Percentiles rank a stretch among this genome's conserved stretches.
These are phyloP conservation scores for Andricus curvator DNA, from an alignment of 2,888 invertebrate genomes.

Conservation along the genomic window DNA sequence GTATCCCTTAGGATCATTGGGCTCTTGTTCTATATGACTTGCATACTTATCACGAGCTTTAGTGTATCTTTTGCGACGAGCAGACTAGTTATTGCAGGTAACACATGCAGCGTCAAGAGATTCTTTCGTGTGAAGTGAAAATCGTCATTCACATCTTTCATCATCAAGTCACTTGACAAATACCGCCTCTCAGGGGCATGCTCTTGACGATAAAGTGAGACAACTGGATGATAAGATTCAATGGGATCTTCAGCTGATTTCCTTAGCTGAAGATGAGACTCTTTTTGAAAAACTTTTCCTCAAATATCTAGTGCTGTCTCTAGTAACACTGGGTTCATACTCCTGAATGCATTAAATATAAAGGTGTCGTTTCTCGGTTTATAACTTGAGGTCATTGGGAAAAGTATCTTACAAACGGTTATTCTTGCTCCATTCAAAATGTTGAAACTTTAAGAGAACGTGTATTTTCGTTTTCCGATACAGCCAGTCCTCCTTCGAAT, in stretches of 20 bases:
- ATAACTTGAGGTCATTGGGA: constrained; percentile 29
- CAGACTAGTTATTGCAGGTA: too few relatives aligned
- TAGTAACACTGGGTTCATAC: neutral
- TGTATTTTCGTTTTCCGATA: neutral
- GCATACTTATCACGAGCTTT: too few relatives aligned
- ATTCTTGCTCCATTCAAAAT: neutral
- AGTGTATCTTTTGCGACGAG: too few relatives aligned
- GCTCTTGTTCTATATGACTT: too few relatives aligned
- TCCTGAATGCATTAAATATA: neutral
- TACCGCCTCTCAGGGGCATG: constrained; percentile 45
- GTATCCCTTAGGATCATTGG: too few relatives aligned
- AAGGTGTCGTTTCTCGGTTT: constrained; percentile 21
- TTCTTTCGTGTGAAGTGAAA: neutral
- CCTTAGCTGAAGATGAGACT: neutral
- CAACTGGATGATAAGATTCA: constrained; percentile 40
- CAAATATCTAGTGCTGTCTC: constrained; percentile 8
- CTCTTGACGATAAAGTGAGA: constrained; percentile 44
- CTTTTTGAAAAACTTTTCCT: neutral
- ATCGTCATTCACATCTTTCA: constrained; percentile 43
- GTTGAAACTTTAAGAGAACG: neutral
- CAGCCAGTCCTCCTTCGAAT: too few relatives aligned
- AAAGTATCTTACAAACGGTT: constrained; percentile 31
- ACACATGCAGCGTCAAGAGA: too few relatives aligned
- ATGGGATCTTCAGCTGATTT: constrained; percentile 35
- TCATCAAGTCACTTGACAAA: constrained; percentile 38